phyloP scores from a whole-genome alignment of 2,113 vertebrate species.

The Pseudorasbora parva region DNA sequence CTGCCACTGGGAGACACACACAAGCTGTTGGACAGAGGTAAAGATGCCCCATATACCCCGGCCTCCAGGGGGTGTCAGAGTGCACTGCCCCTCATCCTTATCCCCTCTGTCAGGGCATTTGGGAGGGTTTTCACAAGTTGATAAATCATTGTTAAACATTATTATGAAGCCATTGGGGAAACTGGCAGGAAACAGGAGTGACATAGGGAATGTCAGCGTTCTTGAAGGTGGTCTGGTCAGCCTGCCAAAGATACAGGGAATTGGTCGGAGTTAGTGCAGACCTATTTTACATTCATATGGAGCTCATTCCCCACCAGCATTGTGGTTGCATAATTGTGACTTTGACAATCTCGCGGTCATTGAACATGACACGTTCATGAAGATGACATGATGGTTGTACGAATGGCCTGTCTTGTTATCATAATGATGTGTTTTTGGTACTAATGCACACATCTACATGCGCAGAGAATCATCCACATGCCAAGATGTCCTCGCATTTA shows the following conservation, averaged over 20 bases:
- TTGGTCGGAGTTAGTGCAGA: background rate
- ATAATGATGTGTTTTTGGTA: conserved; percentile 14
- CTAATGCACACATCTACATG: conserved; percentile 40
- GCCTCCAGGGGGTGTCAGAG: conserved; percentile 55
- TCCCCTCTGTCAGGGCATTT: conserved; percentile 51
- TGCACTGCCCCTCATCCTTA: conserved; percentile 66
- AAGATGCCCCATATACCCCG: conserved; percentile 65
- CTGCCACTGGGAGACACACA: conserved; percentile 77
- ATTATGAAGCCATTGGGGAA: conserved; percentile 40
- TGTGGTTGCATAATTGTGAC: background rate
- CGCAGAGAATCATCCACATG: conserved; percentile 8
- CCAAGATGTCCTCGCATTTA: conserved; percentile 53
- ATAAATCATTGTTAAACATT: conserved; percentile 62
- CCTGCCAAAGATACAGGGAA: conserved; percentile 17
- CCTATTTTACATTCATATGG: background rate
- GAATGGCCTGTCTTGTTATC: conserved; percentile 16
- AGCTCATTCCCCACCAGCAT: conserved; percentile 23
- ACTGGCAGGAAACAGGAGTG: conserved; percentile 21
- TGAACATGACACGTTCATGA: conserved; percentile 36
- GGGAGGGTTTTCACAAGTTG: conserved; percentile 48
- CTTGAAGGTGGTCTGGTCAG: conserved; percentile 5
- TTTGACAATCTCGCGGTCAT: conserved; percentile 12
- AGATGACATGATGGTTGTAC: conserved; percentile 21
- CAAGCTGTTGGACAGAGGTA: conserved; percentile 73
- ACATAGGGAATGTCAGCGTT: background rate